Evolutionary conservation across 2,888 invertebrate species (phyloP).

Genomic region (Pheosia gnoma): DNA sequence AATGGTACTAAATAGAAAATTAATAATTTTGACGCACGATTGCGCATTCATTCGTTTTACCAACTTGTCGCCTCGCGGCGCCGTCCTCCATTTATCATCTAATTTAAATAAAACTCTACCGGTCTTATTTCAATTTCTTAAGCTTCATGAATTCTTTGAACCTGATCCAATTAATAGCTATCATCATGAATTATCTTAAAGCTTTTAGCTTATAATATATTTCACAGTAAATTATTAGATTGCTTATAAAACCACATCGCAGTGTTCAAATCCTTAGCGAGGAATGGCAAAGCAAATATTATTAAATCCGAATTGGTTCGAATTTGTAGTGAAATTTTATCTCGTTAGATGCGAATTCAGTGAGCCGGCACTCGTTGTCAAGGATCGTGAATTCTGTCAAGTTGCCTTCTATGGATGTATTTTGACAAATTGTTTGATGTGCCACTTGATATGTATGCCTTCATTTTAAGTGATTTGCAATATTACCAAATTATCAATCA

Average conservation of each 20-base stretch:
- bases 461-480: too few species aligned
- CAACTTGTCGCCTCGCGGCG: constrained; percentile 2
- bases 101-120: constrained; percentile 3
- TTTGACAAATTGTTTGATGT: too few species aligned
- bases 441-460: too few species aligned
- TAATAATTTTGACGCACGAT: constrained; percentile 1
- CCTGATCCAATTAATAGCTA: background rate
- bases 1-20: background rate
- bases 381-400: background rate
- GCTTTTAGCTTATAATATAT: background rate
- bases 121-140: background rate
- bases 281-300: background rate
- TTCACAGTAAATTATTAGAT: too few species aligned
- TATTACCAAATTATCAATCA: too few species aligned
- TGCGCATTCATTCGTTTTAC: background rate
- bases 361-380: background rate
- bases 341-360: background rate
- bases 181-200: background rate
- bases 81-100: background rate
- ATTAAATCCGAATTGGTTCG: background rate
- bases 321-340: background rate
- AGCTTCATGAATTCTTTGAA: background rate
- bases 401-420: background rate
- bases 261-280: background rate
- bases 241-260: too few species aligned